Evolutionary conservation across 2,797 vertebrate genomes (phyloP).

Genomic region (Botia almorhae): DNA sequence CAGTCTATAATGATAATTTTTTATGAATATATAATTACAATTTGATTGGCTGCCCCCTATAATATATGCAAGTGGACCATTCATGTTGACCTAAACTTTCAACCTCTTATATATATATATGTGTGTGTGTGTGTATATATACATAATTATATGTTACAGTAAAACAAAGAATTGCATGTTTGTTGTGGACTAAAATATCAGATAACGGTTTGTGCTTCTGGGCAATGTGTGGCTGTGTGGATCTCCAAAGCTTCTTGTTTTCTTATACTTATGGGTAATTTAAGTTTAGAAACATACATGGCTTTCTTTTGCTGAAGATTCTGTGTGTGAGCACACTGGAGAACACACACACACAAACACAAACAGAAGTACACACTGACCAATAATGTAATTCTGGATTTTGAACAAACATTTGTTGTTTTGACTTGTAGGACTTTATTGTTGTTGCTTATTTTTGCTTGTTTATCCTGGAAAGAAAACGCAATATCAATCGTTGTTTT

Average conservation of each 20-base stretch:
- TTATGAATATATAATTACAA: no score
- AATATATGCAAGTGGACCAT: background rate
- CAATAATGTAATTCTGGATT: background rate
- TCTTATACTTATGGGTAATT: background rate
- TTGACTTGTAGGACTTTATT: background rate
- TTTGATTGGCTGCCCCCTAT: no score
- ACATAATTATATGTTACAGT: no score
- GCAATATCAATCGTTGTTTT: background rate
- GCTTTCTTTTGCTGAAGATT: background rate
- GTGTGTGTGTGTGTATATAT: no score
- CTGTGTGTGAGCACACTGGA: background rate
- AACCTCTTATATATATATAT: no score
- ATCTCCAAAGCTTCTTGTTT: slow-evolving; percentile 1
- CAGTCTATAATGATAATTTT: no score
- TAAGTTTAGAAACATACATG: background rate
- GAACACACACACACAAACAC: background rate
- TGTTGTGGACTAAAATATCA: slow-evolving; percentile 17
- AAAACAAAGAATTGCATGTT: background rate
- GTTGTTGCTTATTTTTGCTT: background rate
- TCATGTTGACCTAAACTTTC: no score
- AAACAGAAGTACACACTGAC: slow-evolving; percentile 6
- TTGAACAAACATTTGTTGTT: background rate
- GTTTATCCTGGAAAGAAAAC: background rate
- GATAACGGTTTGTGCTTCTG: background rate
- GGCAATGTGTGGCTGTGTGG: background rate